phyloP scores from a whole-genome alignment of 2,113 vertebrate genomes.

The Phalacrocorax aristotelis region DNA sequence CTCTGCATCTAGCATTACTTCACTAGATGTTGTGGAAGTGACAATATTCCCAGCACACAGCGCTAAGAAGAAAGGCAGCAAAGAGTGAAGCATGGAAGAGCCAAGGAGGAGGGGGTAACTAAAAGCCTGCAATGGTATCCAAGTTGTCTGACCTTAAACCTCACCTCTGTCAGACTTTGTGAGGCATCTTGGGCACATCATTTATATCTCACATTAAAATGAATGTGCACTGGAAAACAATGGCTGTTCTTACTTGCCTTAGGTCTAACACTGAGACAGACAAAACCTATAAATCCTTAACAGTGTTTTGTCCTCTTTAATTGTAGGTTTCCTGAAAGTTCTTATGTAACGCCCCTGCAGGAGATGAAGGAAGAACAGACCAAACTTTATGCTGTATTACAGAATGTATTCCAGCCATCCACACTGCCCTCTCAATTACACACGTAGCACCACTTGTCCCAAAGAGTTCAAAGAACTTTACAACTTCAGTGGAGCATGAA shows the following conservation, averaged over 20 bases:
- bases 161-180: not conserved
- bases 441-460: not conserved
- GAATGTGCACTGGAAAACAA: not conserved
- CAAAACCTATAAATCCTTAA: not conserved
- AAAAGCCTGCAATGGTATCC: not conserved
- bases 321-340: not conserved
- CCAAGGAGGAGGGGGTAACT: fast-evolving
- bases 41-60: not conserved
- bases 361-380: not conserved
- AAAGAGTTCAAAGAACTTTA: not conserved
- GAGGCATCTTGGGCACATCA: not conserved
- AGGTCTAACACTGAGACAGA: not conserved
- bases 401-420: not conserved
- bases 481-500: not conserved
- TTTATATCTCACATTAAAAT: not conserved
- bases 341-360: not conserved
- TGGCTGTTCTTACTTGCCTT: not conserved
- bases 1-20: not conserved
- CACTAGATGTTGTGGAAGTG: not conserved
- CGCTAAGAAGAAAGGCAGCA: not conserved
- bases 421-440: not conserved
- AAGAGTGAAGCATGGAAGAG: not conserved
- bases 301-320: not conserved
- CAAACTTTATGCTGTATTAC: not conserved
- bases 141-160: not conserved